These are phyloP conservation scores for Drosophila mauritiana DNA, from an alignment of 1,140 invertebrate genomes.

Conservation along the genomic window DNA sequence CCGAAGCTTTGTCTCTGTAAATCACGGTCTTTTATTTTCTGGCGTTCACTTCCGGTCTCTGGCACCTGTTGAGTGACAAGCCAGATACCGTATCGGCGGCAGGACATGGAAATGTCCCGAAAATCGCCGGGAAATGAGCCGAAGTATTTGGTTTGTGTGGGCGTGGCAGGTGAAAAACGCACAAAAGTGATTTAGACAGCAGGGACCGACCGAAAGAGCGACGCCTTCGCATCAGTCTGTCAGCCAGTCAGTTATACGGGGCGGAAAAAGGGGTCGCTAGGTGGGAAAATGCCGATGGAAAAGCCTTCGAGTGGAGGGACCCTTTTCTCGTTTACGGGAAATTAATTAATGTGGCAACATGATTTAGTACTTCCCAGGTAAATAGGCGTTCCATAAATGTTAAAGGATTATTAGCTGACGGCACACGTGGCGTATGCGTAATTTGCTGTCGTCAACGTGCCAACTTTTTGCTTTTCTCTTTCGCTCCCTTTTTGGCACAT, in stretches of 20 bases:
- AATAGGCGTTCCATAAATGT: conserved; percentile 82
- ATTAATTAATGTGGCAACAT: conserved; percentile 82
- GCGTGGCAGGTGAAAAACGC: conserved; percentile 62
- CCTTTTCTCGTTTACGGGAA: conserved; percentile 69
- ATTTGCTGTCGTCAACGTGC: conserved; percentile 56
- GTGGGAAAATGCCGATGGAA: conserved; percentile 11
- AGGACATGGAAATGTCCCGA: conserved; percentile 39
- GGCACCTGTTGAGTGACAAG: conserved; percentile 33
- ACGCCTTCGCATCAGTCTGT: conserved; percentile 68
- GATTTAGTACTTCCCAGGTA: conserved; percentile 83
- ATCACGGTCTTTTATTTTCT: background rate
- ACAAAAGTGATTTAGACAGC: conserved; percentile 80
- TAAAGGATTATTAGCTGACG: conserved; percentile 83
- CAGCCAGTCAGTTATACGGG: background rate
- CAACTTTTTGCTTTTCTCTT: conserved; percentile 3
- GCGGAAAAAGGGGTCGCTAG: conserved; percentile 22
- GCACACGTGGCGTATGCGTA: conserved; percentile 79
- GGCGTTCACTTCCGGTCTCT: conserved; percentile 10
- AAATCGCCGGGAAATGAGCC: conserved; percentile 61
- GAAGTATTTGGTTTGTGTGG: conserved; percentile 39
- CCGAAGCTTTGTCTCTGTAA: background rate
- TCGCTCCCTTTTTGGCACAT: background rate
- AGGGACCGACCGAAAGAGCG: conserved; percentile 20
- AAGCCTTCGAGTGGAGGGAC: conserved; percentile 15
- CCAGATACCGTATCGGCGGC: conserved; percentile 28